A percentile compares a stretch with the other conserved stretches of the same genome.
Evolutionary conservation across 2,888 invertebrate species (phyloP).

Genomic region (Rotaria sp.): DNA sequence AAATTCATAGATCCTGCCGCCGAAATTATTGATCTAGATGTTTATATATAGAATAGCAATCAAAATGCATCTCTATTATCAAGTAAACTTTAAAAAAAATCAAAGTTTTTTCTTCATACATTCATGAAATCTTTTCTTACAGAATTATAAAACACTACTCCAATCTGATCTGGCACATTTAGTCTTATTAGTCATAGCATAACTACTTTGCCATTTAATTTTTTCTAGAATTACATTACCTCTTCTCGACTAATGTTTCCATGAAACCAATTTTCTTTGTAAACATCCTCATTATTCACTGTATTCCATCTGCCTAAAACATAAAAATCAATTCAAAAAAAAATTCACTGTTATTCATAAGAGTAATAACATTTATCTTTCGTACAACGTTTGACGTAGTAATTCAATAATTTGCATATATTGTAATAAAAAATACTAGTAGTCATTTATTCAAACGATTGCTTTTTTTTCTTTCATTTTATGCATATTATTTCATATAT

Average conservation of each 20-base stretch:
- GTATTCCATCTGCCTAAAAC: not conserved
- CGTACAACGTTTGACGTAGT: not conserved
- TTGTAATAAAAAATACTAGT: not conserved
- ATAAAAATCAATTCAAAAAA: not conserved
- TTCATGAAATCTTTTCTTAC: too few relatives aligned
- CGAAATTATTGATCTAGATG: too few relatives aligned
- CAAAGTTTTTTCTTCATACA: too few relatives aligned
- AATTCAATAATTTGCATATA: not conserved
- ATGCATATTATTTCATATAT: not conserved
- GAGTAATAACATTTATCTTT: not conserved
- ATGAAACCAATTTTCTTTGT: constrained; percentile 22
- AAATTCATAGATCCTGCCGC: too few relatives aligned
- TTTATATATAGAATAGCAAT: too few relatives aligned
- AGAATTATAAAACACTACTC: too few relatives aligned
- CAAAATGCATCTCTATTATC: too few relatives aligned
- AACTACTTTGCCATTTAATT: too few relatives aligned
- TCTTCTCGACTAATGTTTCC: constrained; percentile 19
- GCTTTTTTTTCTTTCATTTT: not conserved
- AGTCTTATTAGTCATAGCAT: too few relatives aligned
- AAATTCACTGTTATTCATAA: not conserved
- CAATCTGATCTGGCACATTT: too few relatives aligned
- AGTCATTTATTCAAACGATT: not conserved
- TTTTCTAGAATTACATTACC: not conserved
- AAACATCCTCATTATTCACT: not conserved
- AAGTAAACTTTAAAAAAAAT: too few relatives aligned